Evolutionary conservation across 2,113 vertebrate genomes (phyloP).

Genomic region (Rhinopomastus cyanomelas): DNA sequence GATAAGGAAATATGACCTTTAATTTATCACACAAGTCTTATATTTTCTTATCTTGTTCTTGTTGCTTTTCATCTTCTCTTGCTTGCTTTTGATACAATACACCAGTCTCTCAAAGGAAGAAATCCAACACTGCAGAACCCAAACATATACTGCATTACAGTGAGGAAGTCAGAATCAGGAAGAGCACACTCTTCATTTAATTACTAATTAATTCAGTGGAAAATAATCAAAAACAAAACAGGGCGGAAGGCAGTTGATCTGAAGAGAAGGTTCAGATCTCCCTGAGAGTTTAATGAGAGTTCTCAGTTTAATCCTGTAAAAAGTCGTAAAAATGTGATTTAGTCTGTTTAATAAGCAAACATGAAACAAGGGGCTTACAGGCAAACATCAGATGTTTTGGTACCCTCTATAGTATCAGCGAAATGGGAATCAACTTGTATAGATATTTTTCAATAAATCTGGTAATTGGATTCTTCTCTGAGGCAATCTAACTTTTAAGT

Average conservation of each 20-base stretch:
- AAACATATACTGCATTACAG: background rate
- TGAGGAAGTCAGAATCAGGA: background rate
- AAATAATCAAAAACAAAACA: constrained; percentile 1
- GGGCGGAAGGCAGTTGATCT: background rate
- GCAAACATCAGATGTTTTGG: background rate
- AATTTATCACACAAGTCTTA: constrained; percentile 58
- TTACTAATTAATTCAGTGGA: constrained; percentile 43
- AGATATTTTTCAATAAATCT: background rate
- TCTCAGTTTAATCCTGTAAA: background rate
- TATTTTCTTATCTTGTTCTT: constrained; percentile 61
- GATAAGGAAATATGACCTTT: constrained; percentile 63
- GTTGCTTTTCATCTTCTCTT: constrained; percentile 60
- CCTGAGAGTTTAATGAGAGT: background rate
- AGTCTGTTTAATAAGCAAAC: background rate
- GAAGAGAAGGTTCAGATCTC: background rate
- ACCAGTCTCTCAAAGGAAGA: background rate
- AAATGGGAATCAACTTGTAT: background rate
- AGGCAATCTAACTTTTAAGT: background rate
- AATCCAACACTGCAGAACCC: background rate
- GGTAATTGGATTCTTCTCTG: background rate
- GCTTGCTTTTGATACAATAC: constrained; percentile 42
- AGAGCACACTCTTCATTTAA: constrained; percentile 23
- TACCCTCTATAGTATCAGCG: background rate
- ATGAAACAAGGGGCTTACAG: background rate
- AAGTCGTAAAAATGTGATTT: background rate